A percentile compares a stretch with the other conserved stretches of the same genome.
These are phyloP conservation scores for Botia almorhae DNA, from an alignment of 2,797 vertebrate genomes.

Conservation along the genomic window DNA sequence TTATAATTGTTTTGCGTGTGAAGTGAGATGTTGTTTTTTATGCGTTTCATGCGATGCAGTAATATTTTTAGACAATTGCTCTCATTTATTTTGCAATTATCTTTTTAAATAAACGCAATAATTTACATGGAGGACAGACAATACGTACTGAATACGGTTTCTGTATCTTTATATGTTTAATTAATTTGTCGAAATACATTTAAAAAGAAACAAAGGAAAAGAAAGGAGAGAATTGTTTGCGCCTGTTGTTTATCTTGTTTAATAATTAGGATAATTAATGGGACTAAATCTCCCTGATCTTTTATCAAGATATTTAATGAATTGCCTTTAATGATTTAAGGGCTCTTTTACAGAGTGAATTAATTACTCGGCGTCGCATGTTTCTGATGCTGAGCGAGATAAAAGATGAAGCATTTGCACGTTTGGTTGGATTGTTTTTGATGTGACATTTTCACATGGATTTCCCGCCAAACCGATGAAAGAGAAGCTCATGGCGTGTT, in stretches of 20 bases:
- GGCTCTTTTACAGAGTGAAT: conserved; percentile 45
- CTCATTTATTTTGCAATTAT: not conserved
- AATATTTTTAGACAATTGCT: too few relatives aligned
- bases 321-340: conserved; percentile 59
- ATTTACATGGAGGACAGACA: not conserved
- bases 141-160: too few relatives aligned
- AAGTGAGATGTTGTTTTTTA: not conserved
- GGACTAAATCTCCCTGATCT: conserved; percentile 48
- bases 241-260: conserved; percentile 52
- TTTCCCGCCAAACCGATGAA: not conserved
- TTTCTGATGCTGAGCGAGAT: conserved; percentile 37
- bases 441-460: not conserved
- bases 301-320: conserved; percentile 61
- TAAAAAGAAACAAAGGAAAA: conserved; percentile 14
- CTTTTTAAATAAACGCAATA: not conserved
- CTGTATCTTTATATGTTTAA: not conserved
- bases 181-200: not conserved
- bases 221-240: conserved; percentile 26
- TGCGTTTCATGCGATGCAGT: not conserved
- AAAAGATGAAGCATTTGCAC: conserved; percentile 22
- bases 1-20: too few relatives aligned
- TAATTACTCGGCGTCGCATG: conserved; percentile 37
- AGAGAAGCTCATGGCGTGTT: not conserved
- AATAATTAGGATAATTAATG: conserved; percentile 63
- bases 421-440: conserved; percentile 40